Percentiles rank a stretch among this genome's conserved stretches.
Evolutionary conservation across 2,797 vertebrate species (phyloP).

Genomic region (Tapirus indicus): DNA sequence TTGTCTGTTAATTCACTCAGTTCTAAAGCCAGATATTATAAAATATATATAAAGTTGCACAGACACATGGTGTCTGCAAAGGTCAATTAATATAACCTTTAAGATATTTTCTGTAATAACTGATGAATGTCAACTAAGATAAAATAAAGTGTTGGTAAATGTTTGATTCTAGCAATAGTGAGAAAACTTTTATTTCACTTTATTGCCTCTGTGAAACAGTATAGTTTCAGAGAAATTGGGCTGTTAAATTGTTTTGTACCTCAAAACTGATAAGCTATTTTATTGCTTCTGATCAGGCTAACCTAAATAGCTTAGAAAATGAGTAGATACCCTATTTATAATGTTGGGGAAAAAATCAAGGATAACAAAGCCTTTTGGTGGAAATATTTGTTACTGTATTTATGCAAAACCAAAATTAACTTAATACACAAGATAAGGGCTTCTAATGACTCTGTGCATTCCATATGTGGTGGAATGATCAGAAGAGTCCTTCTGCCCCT

Average conservation of each 20-base stretch:
- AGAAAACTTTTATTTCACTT: slow-evolving; percentile 44
- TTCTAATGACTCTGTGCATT: background rate
- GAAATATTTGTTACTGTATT: background rate
- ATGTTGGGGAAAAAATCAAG: background rate
- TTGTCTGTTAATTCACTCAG: background rate
- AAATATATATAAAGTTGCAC: background rate
- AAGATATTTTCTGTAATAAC: background rate
- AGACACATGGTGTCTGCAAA: background rate
- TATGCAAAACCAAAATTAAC: background rate
- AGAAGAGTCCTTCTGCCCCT: background rate
- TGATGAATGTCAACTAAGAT: background rate
- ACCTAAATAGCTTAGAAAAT: slow-evolving; percentile 4
- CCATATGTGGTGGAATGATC: accelerated
- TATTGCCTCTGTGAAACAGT: background rate
- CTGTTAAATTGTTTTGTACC: background rate
- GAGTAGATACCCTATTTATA: background rate
- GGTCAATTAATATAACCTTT: background rate
- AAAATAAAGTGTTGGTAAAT: background rate
- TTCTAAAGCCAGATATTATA: background rate
- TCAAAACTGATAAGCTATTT: slow-evolving; percentile 24
- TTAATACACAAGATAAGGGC: background rate
- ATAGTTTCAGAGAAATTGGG: background rate
- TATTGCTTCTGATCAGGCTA: background rate
- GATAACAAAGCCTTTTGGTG: background rate
- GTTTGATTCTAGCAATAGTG: background rate